phyloP scores from a whole-genome alignment of 2,797 vertebrate species.

The Poeciliopsis infans region DNA sequence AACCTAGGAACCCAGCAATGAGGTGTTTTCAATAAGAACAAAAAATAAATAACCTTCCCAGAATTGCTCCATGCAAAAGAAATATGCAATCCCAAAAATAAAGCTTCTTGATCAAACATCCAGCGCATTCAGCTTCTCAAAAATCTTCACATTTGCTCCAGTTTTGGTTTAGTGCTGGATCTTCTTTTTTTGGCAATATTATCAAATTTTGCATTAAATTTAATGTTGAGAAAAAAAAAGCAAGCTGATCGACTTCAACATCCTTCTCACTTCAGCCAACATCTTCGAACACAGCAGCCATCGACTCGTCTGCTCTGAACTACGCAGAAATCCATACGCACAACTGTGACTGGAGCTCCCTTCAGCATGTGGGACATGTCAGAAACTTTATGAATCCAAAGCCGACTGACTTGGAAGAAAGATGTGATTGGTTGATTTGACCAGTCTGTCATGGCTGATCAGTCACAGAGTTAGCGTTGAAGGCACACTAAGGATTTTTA shows the following conservation, averaged over 20 bases:
- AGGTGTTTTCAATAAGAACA: not conserved
- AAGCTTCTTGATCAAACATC: not conserved
- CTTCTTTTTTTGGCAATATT: not conserved
- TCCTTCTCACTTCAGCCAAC: not conserved
- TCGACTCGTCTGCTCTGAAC: not conserved
- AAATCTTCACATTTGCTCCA: not conserved
- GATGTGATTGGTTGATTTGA: not conserved
- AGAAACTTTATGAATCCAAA: not conserved
- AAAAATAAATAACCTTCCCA: not conserved
- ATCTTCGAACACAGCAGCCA: not conserved
- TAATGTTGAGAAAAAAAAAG: not conserved
- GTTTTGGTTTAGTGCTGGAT: not conserved
- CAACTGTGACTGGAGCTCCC: not conserved
- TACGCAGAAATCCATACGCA: conserved; percentile 2
- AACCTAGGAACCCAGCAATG: not conserved
- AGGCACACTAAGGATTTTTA: not conserved
- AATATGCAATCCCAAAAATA: not conserved
- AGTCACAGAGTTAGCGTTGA: not conserved
- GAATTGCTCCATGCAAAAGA: not conserved
- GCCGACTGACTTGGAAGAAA: not conserved
- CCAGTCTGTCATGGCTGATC: not conserved
- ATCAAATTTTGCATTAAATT: not conserved
- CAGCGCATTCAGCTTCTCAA: not conserved
- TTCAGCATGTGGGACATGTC: not conserved
- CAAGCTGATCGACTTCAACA: not conserved